Percentiles rank a stretch among this genome's conserved stretches.
Evolutionary conservation across 2,888 invertebrate genomes (phyloP).

Genomic region (Esperia sulphurella): DNA sequence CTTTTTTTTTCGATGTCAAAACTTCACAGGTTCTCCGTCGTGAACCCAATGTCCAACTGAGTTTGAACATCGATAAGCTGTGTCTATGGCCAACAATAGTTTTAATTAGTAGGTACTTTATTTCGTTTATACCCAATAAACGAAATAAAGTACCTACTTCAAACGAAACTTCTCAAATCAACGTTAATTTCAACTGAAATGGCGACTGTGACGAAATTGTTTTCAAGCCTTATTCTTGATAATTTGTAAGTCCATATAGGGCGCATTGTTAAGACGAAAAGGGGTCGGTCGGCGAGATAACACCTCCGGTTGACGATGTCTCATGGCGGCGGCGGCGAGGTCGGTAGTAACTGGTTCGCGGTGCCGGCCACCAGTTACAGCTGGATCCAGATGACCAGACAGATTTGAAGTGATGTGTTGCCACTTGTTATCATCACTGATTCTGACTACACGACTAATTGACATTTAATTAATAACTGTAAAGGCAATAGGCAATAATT

Average conservation of each 20-base stretch:
- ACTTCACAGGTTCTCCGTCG: too few species aligned
- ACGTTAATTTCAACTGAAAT: conserved; percentile 9
- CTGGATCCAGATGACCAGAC: neutral
- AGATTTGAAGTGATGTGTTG: neutral
- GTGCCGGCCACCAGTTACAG: conserved; percentile 29
- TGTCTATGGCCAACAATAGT: too few species aligned
- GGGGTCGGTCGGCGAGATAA: conserved; percentile 35
- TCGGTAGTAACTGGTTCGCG: conserved; percentile 20
- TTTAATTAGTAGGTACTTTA: too few species aligned
- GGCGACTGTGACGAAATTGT: neutral
- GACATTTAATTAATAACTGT: too few species aligned
- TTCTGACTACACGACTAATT: too few species aligned
- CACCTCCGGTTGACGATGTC: neutral
- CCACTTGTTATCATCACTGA: neutral
- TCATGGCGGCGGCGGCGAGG: conserved; percentile 11
- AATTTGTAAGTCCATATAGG: conserved; percentile 48
- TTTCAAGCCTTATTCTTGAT: conserved; percentile 12
- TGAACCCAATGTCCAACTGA: too few species aligned
- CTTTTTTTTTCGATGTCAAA: too few species aligned
- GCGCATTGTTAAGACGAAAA: conserved; percentile 37
- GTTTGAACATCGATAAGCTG: too few species aligned
- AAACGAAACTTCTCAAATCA: neutral
- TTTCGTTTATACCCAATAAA: too few species aligned
- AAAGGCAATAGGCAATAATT: too few species aligned
- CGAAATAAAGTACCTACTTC: too few species aligned